Percentiles rank a stretch among this genome's conserved stretches.
Conservation (phyloP, 2,113 vertebrate genomes). For the Esox niger region DNA sequence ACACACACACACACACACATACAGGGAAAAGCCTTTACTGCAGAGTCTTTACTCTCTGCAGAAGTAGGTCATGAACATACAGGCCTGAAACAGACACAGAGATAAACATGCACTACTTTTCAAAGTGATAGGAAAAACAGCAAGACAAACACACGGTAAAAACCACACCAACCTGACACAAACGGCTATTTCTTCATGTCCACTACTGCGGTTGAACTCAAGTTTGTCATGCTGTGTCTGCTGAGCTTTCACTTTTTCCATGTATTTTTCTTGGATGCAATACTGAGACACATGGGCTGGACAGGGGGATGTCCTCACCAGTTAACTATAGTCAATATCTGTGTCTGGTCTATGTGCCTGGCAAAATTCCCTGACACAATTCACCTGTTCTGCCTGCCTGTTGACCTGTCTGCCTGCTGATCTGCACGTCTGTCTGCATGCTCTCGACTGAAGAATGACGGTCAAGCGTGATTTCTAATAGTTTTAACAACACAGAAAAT, state of each 20-base stretch:
- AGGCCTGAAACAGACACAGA: slow-evolving; percentile 49
- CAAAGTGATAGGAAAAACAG: slow-evolving; percentile 39
- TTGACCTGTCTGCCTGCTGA: not conserved
- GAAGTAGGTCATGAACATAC: slow-evolving; percentile 64
- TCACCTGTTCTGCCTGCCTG: slow-evolving; percentile 53
- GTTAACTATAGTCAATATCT: not conserved
- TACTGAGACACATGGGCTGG: slow-evolving; percentile 14
- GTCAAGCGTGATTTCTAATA: slow-evolving; percentile 23
- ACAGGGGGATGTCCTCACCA: not conserved
- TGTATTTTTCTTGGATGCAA: slow-evolving; percentile 14
- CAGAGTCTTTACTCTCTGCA: slow-evolving; percentile 50
- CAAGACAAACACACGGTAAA: slow-evolving; percentile 16
- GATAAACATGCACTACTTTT: slow-evolving; percentile 39
- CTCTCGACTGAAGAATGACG: slow-evolving; percentile 15
- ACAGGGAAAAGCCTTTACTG: slow-evolving; percentile 46
- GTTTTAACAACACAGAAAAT: not conserved
- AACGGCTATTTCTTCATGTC: not conserved
- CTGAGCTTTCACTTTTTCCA: slow-evolving; percentile 7
- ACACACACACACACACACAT: slow-evolving; percentile 13
- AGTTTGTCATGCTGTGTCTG: not conserved
- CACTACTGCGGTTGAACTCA: not conserved
- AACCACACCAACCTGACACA: not conserved
- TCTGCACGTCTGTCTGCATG: slow-evolving; percentile 1
- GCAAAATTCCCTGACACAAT: slow-evolving; percentile 38
- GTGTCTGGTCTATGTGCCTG: slow-evolving; percentile 18